Evolutionary conservation across 1,140 invertebrate species (phyloP).

Genomic region (Ectropis grisescens): DNA sequence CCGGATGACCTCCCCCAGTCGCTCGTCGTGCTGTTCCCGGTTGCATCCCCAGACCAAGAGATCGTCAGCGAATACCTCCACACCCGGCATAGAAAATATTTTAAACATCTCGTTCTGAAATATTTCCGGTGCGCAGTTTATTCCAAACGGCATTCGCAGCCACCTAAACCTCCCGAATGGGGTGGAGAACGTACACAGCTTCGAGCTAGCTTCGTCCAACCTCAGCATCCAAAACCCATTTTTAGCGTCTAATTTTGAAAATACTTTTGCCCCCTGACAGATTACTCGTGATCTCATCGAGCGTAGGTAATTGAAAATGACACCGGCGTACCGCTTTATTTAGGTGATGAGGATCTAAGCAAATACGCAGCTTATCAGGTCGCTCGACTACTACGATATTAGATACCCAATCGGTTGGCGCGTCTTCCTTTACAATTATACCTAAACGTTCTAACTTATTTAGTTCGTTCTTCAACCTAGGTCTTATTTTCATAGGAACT

Average conservation of each 20-base stretch:
- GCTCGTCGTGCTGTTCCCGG: too few relatives aligned
- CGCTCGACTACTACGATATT: constrained; percentile 4
- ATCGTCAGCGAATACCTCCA: too few relatives aligned
- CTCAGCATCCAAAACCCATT: constrained; percentile 9
- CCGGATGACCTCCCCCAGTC: too few relatives aligned
- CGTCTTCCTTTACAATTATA: constrained; percentile 9
- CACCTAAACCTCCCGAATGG: constrained; percentile 4
- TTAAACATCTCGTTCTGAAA: constrained; percentile 23
- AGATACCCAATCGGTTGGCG: constrained; percentile 8
- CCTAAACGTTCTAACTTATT: constrained; percentile 8
- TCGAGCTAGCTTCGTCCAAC: constrained; percentile 8
- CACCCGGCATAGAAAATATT: constrained; percentile 28
- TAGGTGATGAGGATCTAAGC: constrained; percentile 6
- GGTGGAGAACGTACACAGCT: constrained; percentile 14
- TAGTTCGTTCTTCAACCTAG: constrained; percentile 8
- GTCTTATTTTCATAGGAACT: constrained; percentile 10
- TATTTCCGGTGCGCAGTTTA: constrained; percentile 1
- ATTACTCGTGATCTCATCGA: constrained; percentile 8
- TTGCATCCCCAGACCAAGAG: too few relatives aligned
- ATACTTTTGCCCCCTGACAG: constrained; percentile 4
- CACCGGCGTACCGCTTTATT: constrained; percentile 3
- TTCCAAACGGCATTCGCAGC: constrained; percentile 2
- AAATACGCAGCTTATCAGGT: constrained; percentile 4
- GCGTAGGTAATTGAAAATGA: constrained; percentile 6
- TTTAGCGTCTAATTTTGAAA: constrained; percentile 8